Conservation (phyloP, 1,140 invertebrate genomes). For the Listronotus oregonensis region DNA sequence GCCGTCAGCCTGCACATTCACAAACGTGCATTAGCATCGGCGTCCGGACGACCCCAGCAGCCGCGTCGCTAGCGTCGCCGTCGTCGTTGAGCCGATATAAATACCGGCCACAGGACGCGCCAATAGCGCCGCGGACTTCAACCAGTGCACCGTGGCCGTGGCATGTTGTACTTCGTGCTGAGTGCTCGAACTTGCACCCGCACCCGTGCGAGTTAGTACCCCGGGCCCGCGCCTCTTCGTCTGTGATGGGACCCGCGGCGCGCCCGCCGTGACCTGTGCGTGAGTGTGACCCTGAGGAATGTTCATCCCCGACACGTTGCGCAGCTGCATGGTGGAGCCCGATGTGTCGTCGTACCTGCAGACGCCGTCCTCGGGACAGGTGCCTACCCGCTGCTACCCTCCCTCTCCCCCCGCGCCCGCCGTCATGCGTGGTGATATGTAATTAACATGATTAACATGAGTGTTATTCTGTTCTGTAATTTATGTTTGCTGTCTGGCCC, state of each 20-base stretch:
- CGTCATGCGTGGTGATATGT: slow-evolving; percentile 58
- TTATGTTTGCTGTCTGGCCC: slow-evolving; percentile 45
- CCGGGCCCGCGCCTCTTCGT: slow-evolving; percentile 1
- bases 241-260: slow-evolving; percentile 49
- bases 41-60: slow-evolving; percentile 34
- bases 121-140: slow-evolving; percentile 17
- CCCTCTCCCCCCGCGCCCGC: slow-evolving; percentile 54
- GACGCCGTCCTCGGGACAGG: slow-evolving; percentile 80
- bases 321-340: slow-evolving; percentile 83
- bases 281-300: slow-evolving; percentile 63
- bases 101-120: slow-evolving; percentile 16
- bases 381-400: slow-evolving; percentile 60
- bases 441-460: slow-evolving; percentile 61
- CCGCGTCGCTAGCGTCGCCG: slow-evolving; percentile 25
- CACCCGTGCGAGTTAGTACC: slow-evolving; percentile 11
- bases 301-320: slow-evolving; percentile 79
- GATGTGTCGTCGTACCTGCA: slow-evolving; percentile 82
- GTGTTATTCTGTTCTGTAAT: slow-evolving; percentile 55
- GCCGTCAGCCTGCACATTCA: slow-evolving; percentile 16
- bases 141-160: slow-evolving; percentile 23
- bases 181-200: background rate
- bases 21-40: slow-evolving; percentile 27
- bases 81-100: slow-evolving; percentile 30
- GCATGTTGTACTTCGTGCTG: slow-evolving; percentile 6
- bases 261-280: slow-evolving; percentile 43